A percentile compares a stretch with the other conserved stretches of the same genome.
Conservation (phyloP, 2,888 invertebrate species). For the Drosophila parthenogenetica region DNA sequence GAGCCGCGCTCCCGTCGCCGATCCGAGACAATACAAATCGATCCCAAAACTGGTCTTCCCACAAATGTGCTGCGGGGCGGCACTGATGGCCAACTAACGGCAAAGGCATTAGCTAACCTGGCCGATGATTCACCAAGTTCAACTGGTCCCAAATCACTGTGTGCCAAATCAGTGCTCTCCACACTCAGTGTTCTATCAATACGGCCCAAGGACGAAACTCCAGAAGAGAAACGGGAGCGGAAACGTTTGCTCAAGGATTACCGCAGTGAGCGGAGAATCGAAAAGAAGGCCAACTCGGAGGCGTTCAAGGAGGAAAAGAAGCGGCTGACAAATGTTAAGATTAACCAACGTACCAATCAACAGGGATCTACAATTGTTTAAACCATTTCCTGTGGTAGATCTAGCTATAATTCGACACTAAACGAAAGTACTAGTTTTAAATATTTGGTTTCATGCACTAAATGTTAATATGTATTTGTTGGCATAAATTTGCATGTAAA, state of each 20-base stretch:
- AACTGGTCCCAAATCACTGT: constrained; percentile 87
- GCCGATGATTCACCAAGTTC: constrained; percentile 84
- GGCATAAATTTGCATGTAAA: constrained; percentile 32
- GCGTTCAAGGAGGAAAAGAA: constrained; percentile 95
- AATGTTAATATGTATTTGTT: constrained; percentile 15
- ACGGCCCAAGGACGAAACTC: constrained; percentile 91
- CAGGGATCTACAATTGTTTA: constrained; percentile 89
- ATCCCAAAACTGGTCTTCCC: constrained; percentile 91
- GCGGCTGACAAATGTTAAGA: constrained; percentile 90
- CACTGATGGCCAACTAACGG: constrained; percentile 88
- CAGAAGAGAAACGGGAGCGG: constrained; percentile 91
- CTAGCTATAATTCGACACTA: constrained; percentile 39
- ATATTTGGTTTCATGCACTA: constrained; percentile 6
- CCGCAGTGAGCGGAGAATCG: constrained; percentile 91
- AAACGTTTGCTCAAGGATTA: constrained; percentile 92
- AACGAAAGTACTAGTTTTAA: constrained; percentile 32
- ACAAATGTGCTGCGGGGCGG: constrained; percentile 87
- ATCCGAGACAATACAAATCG: constrained; percentile 87
- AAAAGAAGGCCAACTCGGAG: constrained; percentile 92
- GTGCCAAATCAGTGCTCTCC: constrained; percentile 88
- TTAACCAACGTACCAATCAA: constrained; percentile 91
- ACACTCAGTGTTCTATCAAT: constrained; percentile 89
- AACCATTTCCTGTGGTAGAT: not conserved
- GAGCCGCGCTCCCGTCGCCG: constrained; percentile 87
- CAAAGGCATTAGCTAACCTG: constrained; percentile 89